Evolutionary conservation across 2,113 vertebrate species (phyloP).

Genomic region (Tychaedon coryphoeus): DNA sequence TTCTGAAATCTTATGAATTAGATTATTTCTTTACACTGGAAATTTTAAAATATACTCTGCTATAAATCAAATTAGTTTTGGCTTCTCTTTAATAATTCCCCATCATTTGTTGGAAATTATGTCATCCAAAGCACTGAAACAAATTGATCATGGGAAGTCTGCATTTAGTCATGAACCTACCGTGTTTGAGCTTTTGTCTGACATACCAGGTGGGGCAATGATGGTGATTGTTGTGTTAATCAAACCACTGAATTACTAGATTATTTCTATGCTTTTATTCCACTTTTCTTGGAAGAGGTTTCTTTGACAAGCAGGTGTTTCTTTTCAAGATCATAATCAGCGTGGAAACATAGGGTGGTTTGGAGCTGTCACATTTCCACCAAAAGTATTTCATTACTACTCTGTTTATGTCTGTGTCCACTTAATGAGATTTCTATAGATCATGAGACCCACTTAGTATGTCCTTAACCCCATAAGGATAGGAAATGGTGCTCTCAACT

Average conservation of each 20-base stretch:
- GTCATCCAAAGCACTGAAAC: neutral
- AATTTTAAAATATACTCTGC: neutral
- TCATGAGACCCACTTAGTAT: conserved; percentile 23
- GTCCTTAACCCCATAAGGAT: conserved; percentile 45
- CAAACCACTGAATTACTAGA: neutral
- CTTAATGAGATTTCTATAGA: conserved; percentile 54
- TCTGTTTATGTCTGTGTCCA: conserved; percentile 12
- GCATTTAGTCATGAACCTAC: neutral
- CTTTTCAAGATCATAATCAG: conserved; percentile 33
- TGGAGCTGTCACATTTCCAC: conserved; percentile 29
- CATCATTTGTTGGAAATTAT: neutral
- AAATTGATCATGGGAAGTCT: neutral
- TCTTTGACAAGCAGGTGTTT: conserved; percentile 36
- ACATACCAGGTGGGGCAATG: neutral
- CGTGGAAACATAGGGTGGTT: neutral
- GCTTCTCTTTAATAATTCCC: neutral
- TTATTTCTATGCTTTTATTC: neutral
- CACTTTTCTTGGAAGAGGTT: neutral
- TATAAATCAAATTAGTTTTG: neutral
- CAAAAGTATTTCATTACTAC: conserved; percentile 19
- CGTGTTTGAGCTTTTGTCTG: neutral
- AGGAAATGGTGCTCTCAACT: conserved; percentile 4
- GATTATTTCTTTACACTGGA: neutral
- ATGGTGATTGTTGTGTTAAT: neutral
- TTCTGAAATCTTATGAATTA: neutral